phyloP scores from a whole-genome alignment of 2,888 invertebrate species.

The Leptopilina syphax region DNA sequence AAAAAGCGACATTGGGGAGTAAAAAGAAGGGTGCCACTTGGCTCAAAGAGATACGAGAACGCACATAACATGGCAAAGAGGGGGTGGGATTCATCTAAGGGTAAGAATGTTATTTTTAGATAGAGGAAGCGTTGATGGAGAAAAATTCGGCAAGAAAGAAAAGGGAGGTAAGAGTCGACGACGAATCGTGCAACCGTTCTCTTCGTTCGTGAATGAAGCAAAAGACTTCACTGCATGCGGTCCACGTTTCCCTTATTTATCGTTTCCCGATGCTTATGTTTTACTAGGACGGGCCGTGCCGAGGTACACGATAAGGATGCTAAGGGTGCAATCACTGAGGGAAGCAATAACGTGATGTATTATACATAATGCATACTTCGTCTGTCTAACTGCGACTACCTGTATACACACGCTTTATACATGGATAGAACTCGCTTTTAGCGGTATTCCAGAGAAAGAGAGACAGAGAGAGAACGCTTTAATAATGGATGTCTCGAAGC shows the following conservation, averaged over 20 bases:
- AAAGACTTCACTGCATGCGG: conserved; percentile 68
- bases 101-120: conserved; percentile 26
- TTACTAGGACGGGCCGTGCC: conserved; percentile 73
- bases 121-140: not conserved
- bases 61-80: conserved; percentile 65
- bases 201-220: conserved; percentile 43
- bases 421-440: conserved; percentile 53
- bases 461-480: conserved; percentile 52
- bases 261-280: conserved; percentile 77
- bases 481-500: conserved; percentile 68
- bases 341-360: conserved; percentile 77
- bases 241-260: conserved; percentile 77
- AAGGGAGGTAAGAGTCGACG: conserved; percentile 28
- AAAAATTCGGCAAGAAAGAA: not conserved
- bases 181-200: conserved; percentile 41
- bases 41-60: conserved; percentile 59
- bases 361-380: conserved; percentile 76
- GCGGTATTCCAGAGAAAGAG: conserved; percentile 40
- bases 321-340: conserved; percentile 76
- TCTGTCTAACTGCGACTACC: conserved; percentile 64
- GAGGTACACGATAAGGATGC: conserved; percentile 73
- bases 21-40: conserved; percentile 27
- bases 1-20: conserved; percentile 29
- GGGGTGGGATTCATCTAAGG: conserved; percentile 46
- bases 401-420: conserved; percentile 55